phyloP scores from a whole-genome alignment of 2,113 vertebrate genomes.

The Copsychus sechellarum region DNA sequence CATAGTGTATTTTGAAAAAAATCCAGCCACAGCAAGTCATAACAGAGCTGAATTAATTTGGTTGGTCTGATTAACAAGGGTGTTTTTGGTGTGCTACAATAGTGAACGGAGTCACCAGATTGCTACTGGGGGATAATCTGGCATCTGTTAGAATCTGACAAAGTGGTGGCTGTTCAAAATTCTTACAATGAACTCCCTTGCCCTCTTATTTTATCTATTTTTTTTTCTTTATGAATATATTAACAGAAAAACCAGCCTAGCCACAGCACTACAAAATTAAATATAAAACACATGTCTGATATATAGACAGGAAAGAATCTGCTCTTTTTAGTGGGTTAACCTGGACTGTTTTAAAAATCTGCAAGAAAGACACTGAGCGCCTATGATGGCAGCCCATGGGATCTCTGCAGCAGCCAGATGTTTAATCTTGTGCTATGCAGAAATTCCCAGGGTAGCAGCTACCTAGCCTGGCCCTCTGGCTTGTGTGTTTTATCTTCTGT shows the following conservation, averaged over 20 bases:
- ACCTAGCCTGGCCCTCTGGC: background rate
- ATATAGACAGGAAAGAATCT: background rate
- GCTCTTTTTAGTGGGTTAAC: background rate
- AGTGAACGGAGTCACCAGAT: background rate
- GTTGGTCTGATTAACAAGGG: constrained; percentile 46
- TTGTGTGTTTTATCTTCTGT: background rate
- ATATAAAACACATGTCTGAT: background rate
- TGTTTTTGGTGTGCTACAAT: constrained; percentile 26
- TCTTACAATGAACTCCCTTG: background rate
- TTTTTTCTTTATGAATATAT: background rate
- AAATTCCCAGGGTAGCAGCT: background rate
- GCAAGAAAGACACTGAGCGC: background rate
- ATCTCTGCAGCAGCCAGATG: background rate
- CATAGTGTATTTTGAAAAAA: constrained; percentile 1
- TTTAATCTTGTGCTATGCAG: background rate
- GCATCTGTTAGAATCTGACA: background rate
- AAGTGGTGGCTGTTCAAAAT: background rate
- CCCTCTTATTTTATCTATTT: background rate
- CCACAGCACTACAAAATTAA: background rate
- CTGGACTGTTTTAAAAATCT: background rate
- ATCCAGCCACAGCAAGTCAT: background rate
- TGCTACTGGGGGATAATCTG: background rate
- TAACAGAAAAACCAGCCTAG: background rate
- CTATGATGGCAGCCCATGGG: background rate
- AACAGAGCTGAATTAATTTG: constrained; percentile 37